phyloP scores from a whole-genome alignment of 2,888 invertebrate species.

The Capitulum mitella region DNA sequence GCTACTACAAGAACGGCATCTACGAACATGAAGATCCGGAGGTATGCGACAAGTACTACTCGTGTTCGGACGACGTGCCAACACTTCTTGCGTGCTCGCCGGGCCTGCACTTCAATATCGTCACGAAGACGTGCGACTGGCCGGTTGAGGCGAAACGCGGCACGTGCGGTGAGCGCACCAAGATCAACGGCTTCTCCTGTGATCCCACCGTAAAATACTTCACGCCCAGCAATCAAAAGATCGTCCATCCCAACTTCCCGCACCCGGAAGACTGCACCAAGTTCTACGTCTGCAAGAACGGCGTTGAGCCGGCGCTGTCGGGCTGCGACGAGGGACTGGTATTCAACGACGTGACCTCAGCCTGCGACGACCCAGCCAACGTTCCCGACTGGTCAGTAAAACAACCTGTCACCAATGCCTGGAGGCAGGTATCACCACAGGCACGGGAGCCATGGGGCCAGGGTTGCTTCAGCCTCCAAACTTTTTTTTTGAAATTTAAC shows the following conservation, averaged over 20 bases:
- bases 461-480: too few relatives aligned
- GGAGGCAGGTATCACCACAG: too few relatives aligned
- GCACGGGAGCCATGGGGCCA: too few relatives aligned
- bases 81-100: conserved; percentile 29
- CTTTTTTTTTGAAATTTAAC: too few relatives aligned
- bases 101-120: conserved; percentile 35
- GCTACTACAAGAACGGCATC: conserved; percentile 76
- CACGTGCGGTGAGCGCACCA: conserved; percentile 27
- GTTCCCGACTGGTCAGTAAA: conserved; percentile 35
- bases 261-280: conserved; percentile 76
- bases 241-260: conserved; percentile 76
- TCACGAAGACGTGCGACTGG: conserved; percentile 35
- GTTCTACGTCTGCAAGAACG: conserved; percentile 84
- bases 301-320: conserved; percentile 75
- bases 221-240: conserved; percentile 61
- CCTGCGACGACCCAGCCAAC: conserved; percentile 49
- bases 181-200: conserved; percentile 64
- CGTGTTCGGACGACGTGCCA: conserved; percentile 32
- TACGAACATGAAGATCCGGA: conserved; percentile 71
- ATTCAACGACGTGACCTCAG: conserved; percentile 76
- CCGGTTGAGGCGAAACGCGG: conserved; percentile 29
- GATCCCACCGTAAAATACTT: conserved; percentile 57
- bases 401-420: too few relatives aligned
- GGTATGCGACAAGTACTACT: conserved; percentile 57
- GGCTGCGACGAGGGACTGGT: conserved; percentile 80